phyloP scores from a whole-genome alignment of 1,140 invertebrate species.

The Neodiprion fabricii region DNA sequence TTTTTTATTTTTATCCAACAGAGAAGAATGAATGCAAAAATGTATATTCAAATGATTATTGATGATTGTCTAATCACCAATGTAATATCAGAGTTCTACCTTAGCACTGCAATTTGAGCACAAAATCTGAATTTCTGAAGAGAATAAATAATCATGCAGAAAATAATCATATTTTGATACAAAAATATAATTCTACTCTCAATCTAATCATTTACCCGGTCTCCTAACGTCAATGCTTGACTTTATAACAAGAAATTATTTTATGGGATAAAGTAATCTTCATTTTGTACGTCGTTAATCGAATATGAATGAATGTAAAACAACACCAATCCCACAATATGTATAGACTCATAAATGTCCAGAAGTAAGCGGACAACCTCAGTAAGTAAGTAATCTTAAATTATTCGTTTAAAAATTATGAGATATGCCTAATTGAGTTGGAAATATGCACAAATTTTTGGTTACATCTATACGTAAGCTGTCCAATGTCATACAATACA shows the following conservation, averaged over 20 bases:
- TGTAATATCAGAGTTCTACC: neutral
- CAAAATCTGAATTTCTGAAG: neutral
- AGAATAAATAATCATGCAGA: neutral
- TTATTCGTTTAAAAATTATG: too few species aligned
- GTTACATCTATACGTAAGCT: too few species aligned
- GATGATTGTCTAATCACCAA: too few species aligned
- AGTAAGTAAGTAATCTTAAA: too few species aligned
- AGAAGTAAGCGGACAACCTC: neutral
- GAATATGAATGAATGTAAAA: neutral
- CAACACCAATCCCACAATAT: neutral
- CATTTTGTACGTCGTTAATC: neutral
- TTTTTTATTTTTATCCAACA: neutral
- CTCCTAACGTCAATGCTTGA: neutral
- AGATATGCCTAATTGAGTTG: too few species aligned
- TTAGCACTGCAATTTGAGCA: neutral
- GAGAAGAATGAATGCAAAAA: neutral
- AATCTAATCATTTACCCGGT: neutral
- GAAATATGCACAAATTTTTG: too few species aligned
- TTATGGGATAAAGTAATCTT: neutral
- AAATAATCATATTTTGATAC: neutral
- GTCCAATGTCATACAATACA: neutral
- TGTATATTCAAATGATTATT: neutral
- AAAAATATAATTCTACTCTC: constrained; percentile 3
- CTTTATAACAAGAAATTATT: neutral
- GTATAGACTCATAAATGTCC: neutral